phyloP scores from a whole-genome alignment of 2,888 invertebrate species.

The Neoaliturus tenellus region DNA sequence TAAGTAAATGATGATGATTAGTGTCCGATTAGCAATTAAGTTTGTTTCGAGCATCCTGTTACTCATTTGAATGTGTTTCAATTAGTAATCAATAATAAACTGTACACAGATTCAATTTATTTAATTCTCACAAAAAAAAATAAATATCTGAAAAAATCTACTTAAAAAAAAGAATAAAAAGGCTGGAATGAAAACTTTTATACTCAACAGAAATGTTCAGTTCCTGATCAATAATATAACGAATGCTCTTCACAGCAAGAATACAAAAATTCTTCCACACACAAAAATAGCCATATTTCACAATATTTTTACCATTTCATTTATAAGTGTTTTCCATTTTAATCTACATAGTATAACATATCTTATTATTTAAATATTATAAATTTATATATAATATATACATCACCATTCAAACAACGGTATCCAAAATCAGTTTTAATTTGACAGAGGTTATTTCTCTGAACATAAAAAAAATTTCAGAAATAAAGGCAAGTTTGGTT shows the following conservation, averaged over 20 bases:
- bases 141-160: background rate
- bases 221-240: background rate
- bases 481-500: too few relatives aligned
- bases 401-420: background rate
- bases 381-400: slow-evolving; percentile 32
- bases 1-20: too few relatives aligned
- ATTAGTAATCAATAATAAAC: too few relatives aligned
- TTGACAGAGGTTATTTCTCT: too few relatives aligned
- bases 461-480: too few relatives aligned
- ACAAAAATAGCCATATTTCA: slow-evolving; percentile 9
- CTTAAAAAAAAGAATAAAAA: background rate
- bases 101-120: too few relatives aligned
- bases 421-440: slow-evolving; percentile 5
- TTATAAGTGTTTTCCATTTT: slow-evolving; percentile 9
- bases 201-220: background rate
- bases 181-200: background rate
- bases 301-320: background rate
- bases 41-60: too few relatives aligned
- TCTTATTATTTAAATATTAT: slow-evolving; percentile 15
- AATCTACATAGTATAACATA: background rate
- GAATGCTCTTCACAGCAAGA: background rate
- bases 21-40: too few relatives aligned
- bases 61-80: too few relatives aligned
- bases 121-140: too few relatives aligned
- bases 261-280: background rate